Conservation (phyloP, 1,140 invertebrate genomes). For the Drosophila ambigua region DNA sequence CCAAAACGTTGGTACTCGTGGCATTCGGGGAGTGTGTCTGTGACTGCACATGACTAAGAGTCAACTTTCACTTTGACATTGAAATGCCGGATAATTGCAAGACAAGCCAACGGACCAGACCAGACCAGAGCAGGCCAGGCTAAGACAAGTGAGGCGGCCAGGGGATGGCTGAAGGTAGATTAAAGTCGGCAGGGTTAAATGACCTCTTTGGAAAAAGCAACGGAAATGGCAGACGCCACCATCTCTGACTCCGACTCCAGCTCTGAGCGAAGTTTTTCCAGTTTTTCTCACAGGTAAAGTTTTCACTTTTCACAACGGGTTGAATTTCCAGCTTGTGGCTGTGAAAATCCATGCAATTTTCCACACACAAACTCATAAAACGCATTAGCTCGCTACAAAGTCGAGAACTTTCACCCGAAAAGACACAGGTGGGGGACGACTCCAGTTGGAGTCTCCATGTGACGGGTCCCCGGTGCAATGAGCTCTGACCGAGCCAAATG, state of each 20-base stretch:
- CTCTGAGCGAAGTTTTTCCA: slow-evolving; percentile 66
- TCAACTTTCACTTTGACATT: slow-evolving; percentile 84
- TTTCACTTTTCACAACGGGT: slow-evolving; percentile 79
- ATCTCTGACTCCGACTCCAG: slow-evolving; percentile 16
- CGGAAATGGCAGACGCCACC: slow-evolving; percentile 65
- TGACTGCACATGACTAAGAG: slow-evolving; percentile 61
- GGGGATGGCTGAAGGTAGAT: slow-evolving; percentile 51
- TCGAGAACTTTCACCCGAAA: slow-evolving; percentile 70
- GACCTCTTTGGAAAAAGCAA: slow-evolving; percentile 64
- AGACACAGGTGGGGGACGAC: slow-evolving; percentile 1
- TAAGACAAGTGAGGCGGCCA: slow-evolving; percentile 26
- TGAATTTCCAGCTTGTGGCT: slow-evolving; percentile 21
- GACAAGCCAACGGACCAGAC: slow-evolving; percentile 36
- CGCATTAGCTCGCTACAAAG: slow-evolving; percentile 21
- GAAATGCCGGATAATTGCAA: slow-evolving; percentile 77
- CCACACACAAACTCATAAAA: slow-evolving; percentile 31
- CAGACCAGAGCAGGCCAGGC: slow-evolving; percentile 11
- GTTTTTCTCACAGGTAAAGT: slow-evolving; percentile 61
- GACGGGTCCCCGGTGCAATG: slow-evolving; percentile 55
- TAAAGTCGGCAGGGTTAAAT: slow-evolving; percentile 60
- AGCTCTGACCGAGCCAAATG: slow-evolving; percentile 49
- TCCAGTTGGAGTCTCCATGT: no score
- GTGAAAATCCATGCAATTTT: slow-evolving; percentile 62
- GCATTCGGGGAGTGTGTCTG: slow-evolving; percentile 2
- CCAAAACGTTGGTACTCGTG: slow-evolving; percentile 29